Evolutionary conservation across 2,888 invertebrate species (phyloP), one percentile per base, ranked within the genome.

Genomic region (Carcina quercana): DNA sequence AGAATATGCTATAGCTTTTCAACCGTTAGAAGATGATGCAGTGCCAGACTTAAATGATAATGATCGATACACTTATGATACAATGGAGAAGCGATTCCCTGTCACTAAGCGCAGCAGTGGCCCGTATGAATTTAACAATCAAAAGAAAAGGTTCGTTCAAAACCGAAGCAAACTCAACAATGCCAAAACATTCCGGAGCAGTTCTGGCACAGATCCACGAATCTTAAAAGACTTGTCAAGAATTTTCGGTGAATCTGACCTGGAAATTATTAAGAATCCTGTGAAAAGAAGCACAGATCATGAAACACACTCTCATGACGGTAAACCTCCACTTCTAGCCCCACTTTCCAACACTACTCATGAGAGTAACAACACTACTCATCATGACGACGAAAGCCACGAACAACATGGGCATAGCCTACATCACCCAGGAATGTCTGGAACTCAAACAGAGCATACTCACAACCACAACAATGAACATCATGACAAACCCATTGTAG

Each of bases 201-300:
- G 76, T 31, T 58, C 80, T 0, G 87, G 87, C 28, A 91, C 90
- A 1, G 91, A 91, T 55, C 91, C 91, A 2, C 88, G 87, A 60
- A 87, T 91, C 7, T 87, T 88, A 15, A 86, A 88, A 58, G 91
- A 91, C 50, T 64, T 92, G 24, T 89, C 88, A 24, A 87, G 87
- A 55, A 86, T 92, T 37, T 92, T 92, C 55, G 88, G 87, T 5
- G 70, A 79, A 26, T 57, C 75, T n/a, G 69, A 66, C 28, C 47
- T 59, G 13, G 63, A 70, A 20, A 52, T 74, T 2, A 65, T 79
- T 10, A 86, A 86, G 49, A 83, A 76, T 17, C 82, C 79, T 17
- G 87, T 87, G 12, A 88, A 88, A 53, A 71, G 88, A 25, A 83
- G 75, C 38, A 74, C 73, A 44, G 72, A 85, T 7, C 56, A 67